phyloP scores from a whole-genome alignment of 2,797 vertebrate species.

The Notolabrus celidotus region DNA sequence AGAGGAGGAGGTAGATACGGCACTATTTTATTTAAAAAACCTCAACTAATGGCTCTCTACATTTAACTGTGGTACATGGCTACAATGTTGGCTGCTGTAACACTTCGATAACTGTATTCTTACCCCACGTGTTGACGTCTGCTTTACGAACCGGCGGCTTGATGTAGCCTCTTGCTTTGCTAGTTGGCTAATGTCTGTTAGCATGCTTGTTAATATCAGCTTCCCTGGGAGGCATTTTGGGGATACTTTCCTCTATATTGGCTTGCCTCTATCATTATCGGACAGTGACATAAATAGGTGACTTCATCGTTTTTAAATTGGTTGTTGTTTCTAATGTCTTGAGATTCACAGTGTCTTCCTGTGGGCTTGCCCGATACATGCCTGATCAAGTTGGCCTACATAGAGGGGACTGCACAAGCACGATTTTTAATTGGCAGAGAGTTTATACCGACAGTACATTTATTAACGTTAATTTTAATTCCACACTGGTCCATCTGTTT shows the following conservation, averaged over 20 bases:
- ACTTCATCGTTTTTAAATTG: background rate
- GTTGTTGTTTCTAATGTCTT: background rate
- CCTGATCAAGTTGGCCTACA: conserved; percentile 39
- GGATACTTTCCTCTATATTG: too few relatives aligned
- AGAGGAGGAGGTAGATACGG: conserved; percentile 71
- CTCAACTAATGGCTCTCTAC: background rate
- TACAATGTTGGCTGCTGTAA: background rate
- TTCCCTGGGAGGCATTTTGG: background rate
- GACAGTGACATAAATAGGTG: rapidly evolving
- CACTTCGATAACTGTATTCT: background rate
- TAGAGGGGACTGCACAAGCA: background rate
- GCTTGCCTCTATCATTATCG: background rate
- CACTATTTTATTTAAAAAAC: conserved; percentile 9
- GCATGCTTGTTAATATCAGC: conserved; percentile 36
- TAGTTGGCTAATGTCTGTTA: conserved; percentile 65
- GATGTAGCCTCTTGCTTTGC: conserved; percentile 52
- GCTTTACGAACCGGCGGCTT: conserved; percentile 26
- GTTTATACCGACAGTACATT: background rate
- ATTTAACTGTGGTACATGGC: background rate
- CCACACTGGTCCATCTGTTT: too few relatives aligned
- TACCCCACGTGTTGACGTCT: background rate
- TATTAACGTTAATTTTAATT: too few relatives aligned
- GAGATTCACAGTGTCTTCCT: background rate
- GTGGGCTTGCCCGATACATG: conserved; percentile 5
- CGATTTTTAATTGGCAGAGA: rapidly evolving